These are phyloP conservation scores for Aurelia aurita DNA, from an alignment of 30 jellyfish, hydroid and myxozoan genomes.

Conservation along the genomic window DNA sequence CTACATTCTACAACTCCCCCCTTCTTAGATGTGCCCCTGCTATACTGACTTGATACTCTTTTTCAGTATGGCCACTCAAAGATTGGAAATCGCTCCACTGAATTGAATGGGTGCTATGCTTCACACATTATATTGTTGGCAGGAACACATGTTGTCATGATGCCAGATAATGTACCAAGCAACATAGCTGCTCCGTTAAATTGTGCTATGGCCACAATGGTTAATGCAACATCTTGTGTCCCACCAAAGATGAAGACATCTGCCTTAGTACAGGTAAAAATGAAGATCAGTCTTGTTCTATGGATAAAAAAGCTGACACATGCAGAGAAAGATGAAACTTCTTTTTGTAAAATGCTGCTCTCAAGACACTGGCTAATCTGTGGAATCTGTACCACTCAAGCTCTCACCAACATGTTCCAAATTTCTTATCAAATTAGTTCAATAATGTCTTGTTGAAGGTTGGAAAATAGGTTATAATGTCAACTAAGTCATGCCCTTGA, in stretches of 20 bases:
- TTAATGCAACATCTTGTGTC: slow-evolving; percentile 48
- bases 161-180: slow-evolving; percentile 49
- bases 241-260: slow-evolving; percentile 27
- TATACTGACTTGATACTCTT: background rate
- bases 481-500: too few relatives aligned
- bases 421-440: too few relatives aligned
- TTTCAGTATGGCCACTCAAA: slow-evolving; percentile 63
- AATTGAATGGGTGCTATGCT: slow-evolving; percentile 74
- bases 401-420: too few relatives aligned
- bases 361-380: too few relatives aligned
- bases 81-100: slow-evolving; percentile 47
- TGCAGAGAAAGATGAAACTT: too few relatives aligned
- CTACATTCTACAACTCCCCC: too few relatives aligned
- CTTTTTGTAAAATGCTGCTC: too few relatives aligned
- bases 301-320: background rate
- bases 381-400: too few relatives aligned
- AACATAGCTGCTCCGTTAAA: slow-evolving; percentile 51
- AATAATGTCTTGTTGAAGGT: too few relatives aligned
- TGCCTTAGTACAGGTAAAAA: slow-evolving; percentile 60
- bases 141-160: slow-evolving; percentile 57
- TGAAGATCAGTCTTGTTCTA: background rate
- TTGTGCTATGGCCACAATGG: slow-evolving; percentile 78
- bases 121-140: slow-evolving; percentile 46
- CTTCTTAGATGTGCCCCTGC: too few relatives aligned
- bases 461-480: too few relatives aligned